A percentile compares a stretch with the other conserved stretches of the same genome.
Conservation (phyloP, 2,888 invertebrate species). For the Himalopsyche kuldschensis region DNA sequence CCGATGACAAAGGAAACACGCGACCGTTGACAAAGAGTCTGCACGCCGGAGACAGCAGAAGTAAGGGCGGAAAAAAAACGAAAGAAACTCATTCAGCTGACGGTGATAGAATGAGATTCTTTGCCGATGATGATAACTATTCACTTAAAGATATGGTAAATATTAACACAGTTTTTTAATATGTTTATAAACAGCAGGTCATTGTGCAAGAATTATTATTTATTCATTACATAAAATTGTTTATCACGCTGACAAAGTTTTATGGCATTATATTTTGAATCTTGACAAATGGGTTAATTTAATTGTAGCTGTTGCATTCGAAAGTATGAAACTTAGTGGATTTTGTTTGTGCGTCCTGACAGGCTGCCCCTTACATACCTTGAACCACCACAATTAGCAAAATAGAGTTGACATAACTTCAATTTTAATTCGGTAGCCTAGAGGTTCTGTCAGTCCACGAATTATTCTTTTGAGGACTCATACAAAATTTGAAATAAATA, state of each 20-base stretch:
- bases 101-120: conserved; percentile 78
- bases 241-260: too few relatives aligned
- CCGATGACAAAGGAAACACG: conserved; percentile 68
- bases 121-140: conserved; percentile 87
- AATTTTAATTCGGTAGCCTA: too few relatives aligned
- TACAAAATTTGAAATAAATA: background rate
- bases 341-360: too few relatives aligned
- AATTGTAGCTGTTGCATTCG: too few relatives aligned
- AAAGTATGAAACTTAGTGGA: too few relatives aligned
- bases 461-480: background rate
- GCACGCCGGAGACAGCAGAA: conserved; percentile 50
- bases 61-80: conserved; percentile 58
- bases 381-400: too few relatives aligned
- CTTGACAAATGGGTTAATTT: too few relatives aligned
- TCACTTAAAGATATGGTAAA: conserved; percentile 80
- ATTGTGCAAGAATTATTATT: background rate
- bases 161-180: background rate
- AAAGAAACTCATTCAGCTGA: conserved; percentile 70
- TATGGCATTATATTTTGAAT: too few relatives aligned
- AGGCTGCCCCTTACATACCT: too few relatives aligned
- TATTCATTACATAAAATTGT: too few relatives aligned
- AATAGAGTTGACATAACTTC: too few relatives aligned
- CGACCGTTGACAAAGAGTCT: conserved; percentile 62
- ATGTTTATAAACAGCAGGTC: background rate
- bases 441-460: too few relatives aligned